Conservation (phyloP, 2,888 invertebrate species). For the Phalera bucephala region DNA sequence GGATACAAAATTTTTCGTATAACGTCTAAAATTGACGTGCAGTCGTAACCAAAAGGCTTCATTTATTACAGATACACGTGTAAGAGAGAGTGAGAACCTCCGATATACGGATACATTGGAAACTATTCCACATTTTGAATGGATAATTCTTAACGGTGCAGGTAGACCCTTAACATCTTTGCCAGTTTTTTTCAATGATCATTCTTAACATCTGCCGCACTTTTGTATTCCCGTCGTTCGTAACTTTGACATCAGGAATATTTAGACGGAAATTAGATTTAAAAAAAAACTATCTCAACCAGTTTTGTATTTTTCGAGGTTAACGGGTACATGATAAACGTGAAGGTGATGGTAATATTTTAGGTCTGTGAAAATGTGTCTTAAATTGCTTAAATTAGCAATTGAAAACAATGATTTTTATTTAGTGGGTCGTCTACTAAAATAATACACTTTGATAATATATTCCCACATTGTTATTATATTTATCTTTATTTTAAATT, state of each 20-base stretch:
- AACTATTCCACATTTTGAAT: neutral
- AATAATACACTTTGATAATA: neutral
- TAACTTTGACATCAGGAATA: neutral
- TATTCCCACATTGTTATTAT: neutral
- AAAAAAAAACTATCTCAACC: neutral
- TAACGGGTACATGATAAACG: neutral
- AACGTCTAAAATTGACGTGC: no score
- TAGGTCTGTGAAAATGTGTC: constrained; percentile 1
- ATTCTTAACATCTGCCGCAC: neutral
- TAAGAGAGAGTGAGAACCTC: constrained; percentile 2
- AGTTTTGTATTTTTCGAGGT: neutral
- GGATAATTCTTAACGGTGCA: neutral
- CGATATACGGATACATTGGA: neutral
- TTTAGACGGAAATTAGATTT: neutral
- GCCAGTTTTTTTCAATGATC: neutral
- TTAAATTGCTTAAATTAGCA: neutral
- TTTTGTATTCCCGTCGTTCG: neutral
- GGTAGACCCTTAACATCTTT: neutral
- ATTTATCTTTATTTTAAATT: neutral
- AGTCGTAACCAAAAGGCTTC: no score
- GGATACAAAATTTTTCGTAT: no score
- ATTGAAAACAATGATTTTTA: constrained; percentile 13
- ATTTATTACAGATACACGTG: no score
- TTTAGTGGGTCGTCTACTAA: constrained; percentile 14
- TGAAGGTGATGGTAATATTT: neutral